A percentile compares a stretch with the other conserved stretches of the same genome.
These are phyloP conservation scores for Epinotia nisella DNA, from an alignment of 2,888 invertebrate species.

Conservation along the genomic window DNA sequence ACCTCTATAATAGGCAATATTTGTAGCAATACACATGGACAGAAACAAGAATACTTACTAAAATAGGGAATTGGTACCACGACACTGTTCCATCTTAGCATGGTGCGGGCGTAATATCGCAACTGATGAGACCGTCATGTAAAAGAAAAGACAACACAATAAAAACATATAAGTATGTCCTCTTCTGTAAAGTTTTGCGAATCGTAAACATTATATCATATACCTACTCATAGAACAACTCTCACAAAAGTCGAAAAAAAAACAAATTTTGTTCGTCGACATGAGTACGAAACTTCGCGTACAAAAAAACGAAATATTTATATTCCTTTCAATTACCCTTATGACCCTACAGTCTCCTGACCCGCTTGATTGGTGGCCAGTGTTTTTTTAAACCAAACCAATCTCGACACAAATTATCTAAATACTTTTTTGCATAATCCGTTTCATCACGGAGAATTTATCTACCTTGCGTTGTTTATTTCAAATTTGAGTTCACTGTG, in stretches of 20 bases:
- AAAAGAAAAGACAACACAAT: too few relatives aligned
- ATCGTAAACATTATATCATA: too few relatives aligned
- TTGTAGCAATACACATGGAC: too few relatives aligned
- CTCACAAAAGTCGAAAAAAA: not conserved
- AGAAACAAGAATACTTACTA: too few relatives aligned
- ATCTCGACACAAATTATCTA: not conserved
- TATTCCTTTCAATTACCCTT: conserved; percentile 35
- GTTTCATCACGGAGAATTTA: not conserved
- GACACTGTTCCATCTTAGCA: too few relatives aligned
- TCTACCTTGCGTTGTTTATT: not conserved
- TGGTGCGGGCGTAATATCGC: too few relatives aligned
- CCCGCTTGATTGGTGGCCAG: conserved; percentile 21
- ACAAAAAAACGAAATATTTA: conserved; percentile 11
- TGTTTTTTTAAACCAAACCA: conserved; percentile 11
- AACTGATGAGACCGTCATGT: too few relatives aligned
- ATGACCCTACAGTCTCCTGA: conserved; percentile 20
- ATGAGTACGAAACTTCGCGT: not conserved
- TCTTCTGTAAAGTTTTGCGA: too few relatives aligned
- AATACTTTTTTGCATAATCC: not conserved
- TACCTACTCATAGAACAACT: too few relatives aligned
- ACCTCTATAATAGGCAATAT: too few relatives aligned
- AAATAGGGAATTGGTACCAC: too few relatives aligned
- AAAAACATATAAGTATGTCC: too few relatives aligned
- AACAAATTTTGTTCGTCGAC: not conserved
- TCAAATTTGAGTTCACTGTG: not conserved